phyloP scores from a whole-genome alignment of 2,113 vertebrate genomes.

The human region DNA sequence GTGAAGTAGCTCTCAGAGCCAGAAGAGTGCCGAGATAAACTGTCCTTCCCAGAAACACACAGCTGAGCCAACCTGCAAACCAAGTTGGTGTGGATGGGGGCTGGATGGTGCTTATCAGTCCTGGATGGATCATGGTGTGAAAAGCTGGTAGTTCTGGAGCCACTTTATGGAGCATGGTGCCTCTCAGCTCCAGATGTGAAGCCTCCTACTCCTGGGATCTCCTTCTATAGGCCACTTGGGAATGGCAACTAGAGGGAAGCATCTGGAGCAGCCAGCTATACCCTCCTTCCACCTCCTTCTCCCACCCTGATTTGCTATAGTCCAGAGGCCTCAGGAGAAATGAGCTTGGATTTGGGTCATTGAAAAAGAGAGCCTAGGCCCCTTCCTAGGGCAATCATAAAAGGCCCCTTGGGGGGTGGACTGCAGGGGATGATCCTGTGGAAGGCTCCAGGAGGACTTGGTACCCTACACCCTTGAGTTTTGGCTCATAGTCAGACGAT shows the following conservation, averaged over 20 bases:
- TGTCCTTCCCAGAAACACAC: background rate
- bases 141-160: background rate
- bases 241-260: background rate
- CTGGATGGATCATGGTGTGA: background rate
- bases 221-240: background rate
- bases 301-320: background rate
- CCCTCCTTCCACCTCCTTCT: background rate
- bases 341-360: background rate
- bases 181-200: background rate
- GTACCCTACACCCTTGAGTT: background rate
- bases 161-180: background rate
- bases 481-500: background rate
- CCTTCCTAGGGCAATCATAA: background rate
- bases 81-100: background rate
- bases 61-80: background rate
- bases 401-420: background rate
- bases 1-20: background rate
- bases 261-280: background rate
- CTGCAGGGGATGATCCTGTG: background rate
- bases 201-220: background rate
- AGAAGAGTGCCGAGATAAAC: slow-evolving; percentile 44
- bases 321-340: background rate
- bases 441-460: background rate
- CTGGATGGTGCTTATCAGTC: background rate
- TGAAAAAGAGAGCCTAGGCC: background rate